These are phyloP conservation scores for Choreutis nemorana DNA, from an alignment of 2,888 invertebrate genomes.

Conservation along the genomic window DNA sequence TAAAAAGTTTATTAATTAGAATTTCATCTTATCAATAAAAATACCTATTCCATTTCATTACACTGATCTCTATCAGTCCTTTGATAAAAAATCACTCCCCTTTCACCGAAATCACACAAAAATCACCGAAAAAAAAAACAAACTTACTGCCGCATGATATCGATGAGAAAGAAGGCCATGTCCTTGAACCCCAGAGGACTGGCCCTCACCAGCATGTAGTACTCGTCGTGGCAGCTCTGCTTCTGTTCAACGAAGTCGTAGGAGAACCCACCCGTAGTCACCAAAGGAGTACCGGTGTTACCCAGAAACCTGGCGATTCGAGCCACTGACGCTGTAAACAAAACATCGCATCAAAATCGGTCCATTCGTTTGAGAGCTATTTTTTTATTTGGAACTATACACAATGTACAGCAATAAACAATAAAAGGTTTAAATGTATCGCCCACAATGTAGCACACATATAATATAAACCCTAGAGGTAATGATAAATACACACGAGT, in stretches of 20 bases:
- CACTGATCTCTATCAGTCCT: too few species aligned
- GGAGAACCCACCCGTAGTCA: slow-evolving; percentile 84
- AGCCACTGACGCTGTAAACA: slow-evolving; percentile 75
- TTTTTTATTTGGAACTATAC: too few species aligned
- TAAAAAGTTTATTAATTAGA: too few species aligned
- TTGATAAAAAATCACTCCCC: too few species aligned
- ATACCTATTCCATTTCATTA: too few species aligned
- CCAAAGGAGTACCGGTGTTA: slow-evolving; percentile 74
- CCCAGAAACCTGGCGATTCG: slow-evolving; percentile 81
- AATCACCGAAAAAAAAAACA: slow-evolving; percentile 3
- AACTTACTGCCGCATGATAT: slow-evolving; percentile 74
- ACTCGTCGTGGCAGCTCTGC: slow-evolving; percentile 75
- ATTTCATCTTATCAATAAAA: too few species aligned
- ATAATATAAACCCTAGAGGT: too few species aligned
- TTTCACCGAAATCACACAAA: too few species aligned
- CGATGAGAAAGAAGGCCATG: slow-evolving; percentile 74
- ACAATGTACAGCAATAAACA: too few species aligned
- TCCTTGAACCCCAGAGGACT: slow-evolving; percentile 79
- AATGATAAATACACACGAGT: too few species aligned
- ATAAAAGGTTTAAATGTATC: too few species aligned
- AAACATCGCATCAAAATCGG: slow-evolving; percentile 7
- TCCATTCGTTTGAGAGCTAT: slow-evolving; percentile 3
- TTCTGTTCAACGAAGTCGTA: slow-evolving; percentile 80
- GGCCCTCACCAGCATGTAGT: slow-evolving; percentile 78
- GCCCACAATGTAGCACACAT: too few species aligned